Evolutionary conservation across 2,113 vertebrate species (phyloP), one percentile per base, ranked within the genome.

Genomic region (Zosterops lateralis): DNA sequence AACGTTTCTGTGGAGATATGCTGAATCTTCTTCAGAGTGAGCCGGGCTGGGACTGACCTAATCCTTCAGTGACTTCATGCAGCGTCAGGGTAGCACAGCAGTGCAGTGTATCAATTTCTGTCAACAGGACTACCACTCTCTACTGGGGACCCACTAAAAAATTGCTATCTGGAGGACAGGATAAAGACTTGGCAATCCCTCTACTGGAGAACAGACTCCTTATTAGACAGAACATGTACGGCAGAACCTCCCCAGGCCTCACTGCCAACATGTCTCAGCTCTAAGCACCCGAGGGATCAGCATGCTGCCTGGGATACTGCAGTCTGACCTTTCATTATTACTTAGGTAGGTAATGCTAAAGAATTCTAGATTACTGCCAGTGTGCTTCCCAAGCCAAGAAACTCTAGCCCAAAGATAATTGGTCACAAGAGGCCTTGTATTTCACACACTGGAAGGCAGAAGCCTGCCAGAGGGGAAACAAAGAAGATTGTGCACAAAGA

Each of bases 301-400:
- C 0, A 0, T 62, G 66, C 62, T 94, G 77, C 56, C 91, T 94
- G 75, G 38, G 82, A 91, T 90, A 93, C 68, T 74, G 56, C 26
- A 86, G 84, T 36, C 57, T 92, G 90, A 93, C 82, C 79, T 95
- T 88, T 93, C 87, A 92, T 91, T 95, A 92, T 74, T 91, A 80
- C 89, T 92, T 95, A 91, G 94, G 91, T 77, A 91, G 94, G 90
- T 94, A 96, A 95, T 65, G 90, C 75, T 88, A 65, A 94, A 86
- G 93, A 95, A 95, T 88, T 85, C 76, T 88, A 96, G 44, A 68
- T 77, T 90, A 79, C 48, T 96, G 96, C 94, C 93, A 96, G 85
- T 32, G 64, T 83, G 82, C 48, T 85, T 89, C 51, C 47, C 53
- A 83, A 90, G 95, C 94, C 90, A 95, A 95, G 79, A 95, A 96